These are phyloP conservation scores for Parasteatoda lunata DNA, from an alignment of 2,888 invertebrate genomes.

Conservation along the genomic window DNA sequence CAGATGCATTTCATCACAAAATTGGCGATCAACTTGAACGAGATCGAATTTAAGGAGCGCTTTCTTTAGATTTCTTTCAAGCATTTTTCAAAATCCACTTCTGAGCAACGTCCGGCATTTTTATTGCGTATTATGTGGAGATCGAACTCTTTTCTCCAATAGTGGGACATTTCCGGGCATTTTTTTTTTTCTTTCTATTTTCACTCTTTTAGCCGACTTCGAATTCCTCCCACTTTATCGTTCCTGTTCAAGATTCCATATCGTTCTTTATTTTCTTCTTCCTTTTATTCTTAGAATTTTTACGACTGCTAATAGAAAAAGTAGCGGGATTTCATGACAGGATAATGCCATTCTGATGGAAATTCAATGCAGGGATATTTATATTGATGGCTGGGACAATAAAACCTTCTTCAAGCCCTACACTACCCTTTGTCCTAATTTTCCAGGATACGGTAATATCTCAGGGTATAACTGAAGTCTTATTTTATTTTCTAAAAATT, in stretches of 20 bases:
- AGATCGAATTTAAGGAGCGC: constrained; percentile 43
- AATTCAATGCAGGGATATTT: constrained; percentile 2
- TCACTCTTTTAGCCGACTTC: background rate
- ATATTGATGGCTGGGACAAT: background rate
- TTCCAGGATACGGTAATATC: too few species aligned
- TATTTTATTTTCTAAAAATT: too few species aligned
- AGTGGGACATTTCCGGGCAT: constrained; percentile 35
- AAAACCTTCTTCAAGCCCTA: too few species aligned
- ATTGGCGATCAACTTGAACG: constrained; percentile 34
- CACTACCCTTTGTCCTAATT: too few species aligned
- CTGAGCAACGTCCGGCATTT: constrained; percentile 56
- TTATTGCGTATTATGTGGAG: constrained; percentile 54
- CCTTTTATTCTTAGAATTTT: constrained; percentile 10
- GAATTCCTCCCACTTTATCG: background rate
- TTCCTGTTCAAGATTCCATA: background rate
- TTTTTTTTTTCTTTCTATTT: background rate
- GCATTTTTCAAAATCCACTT: constrained; percentile 44
- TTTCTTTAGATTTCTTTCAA: constrained; percentile 12
- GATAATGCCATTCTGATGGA: constrained; percentile 50
- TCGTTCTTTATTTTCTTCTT: constrained; percentile 12
- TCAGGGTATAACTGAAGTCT: too few species aligned
- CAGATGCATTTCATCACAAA: constrained; percentile 55
- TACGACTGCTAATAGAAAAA: constrained; percentile 28
- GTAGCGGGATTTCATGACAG: constrained; percentile 25
- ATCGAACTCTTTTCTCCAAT: constrained; percentile 46